Percentiles rank a stretch among this genome's conserved stretches.
These are phyloP conservation scores for Volucella bombylans DNA, from an alignment of 2,888 invertebrate species.

Conservation along the genomic window DNA sequence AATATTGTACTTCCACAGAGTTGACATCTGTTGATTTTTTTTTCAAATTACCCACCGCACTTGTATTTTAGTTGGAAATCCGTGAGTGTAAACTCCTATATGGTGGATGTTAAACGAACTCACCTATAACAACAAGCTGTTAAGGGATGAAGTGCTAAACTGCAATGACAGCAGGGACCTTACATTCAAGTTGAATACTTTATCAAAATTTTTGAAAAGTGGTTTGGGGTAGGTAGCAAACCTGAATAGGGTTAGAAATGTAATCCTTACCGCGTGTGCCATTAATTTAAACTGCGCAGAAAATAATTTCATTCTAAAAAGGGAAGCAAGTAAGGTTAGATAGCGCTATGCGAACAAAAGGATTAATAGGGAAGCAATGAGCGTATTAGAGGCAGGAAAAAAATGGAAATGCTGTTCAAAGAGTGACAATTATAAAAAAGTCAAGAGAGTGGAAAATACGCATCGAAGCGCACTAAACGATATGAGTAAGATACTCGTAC, in stretches of 20 bases:
- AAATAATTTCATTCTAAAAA: slow-evolving; percentile 27
- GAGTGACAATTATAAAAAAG: not conserved
- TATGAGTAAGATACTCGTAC: no score
- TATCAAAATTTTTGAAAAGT: slow-evolving; percentile 35
- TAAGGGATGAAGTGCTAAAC: slow-evolving; percentile 55
- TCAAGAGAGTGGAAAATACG: no score
- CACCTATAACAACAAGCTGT: not conserved
- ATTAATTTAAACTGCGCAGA: slow-evolving; percentile 61
- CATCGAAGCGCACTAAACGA: no score
- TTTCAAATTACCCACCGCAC: slow-evolving; percentile 34
- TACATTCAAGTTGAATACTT: slow-evolving; percentile 19
- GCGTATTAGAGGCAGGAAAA: slow-evolving; percentile 2
- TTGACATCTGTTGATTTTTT: slow-evolving; percentile 67
- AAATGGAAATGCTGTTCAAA: not conserved
- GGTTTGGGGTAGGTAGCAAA: slow-evolving; percentile 56
- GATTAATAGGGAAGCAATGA: slow-evolving; percentile 42
- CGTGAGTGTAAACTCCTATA: not conserved
- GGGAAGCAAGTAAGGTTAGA: slow-evolving; percentile 1
- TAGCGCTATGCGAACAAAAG: slow-evolving; percentile 44
- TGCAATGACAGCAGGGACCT: slow-evolving; percentile 45
- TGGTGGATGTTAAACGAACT: no score
- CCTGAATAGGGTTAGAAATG: slow-evolving; percentile 38
- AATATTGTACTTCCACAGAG: slow-evolving; percentile 55
- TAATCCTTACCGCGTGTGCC: slow-evolving; percentile 46
- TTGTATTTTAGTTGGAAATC: slow-evolving; percentile 23